Evolutionary conservation across 2,113 vertebrate genomes (phyloP), one percentile per base, ranked within the genome.

Genomic region (Ceyx cyanopectus): DNA sequence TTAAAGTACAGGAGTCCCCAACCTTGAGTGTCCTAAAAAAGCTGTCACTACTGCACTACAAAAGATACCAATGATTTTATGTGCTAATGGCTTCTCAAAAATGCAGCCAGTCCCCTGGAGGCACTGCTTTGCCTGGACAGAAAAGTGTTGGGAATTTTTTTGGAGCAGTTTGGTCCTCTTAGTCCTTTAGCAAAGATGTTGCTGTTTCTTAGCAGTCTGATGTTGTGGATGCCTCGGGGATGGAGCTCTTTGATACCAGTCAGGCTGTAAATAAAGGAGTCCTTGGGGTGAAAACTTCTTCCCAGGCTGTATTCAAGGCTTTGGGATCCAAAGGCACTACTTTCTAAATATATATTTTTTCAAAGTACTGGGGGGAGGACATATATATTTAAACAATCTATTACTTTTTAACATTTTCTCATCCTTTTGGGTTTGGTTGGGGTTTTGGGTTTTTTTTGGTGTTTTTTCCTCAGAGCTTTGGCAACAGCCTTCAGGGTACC

Each of bases 321-420:
- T 75, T 84, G 34, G 23, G 9, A n/a, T 46, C 23, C 65, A 29
- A 83, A 80, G 23, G 29, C 18, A 56, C 2, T 56, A 22, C 56
- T 3, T 27, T 34, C 27, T 51, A 43, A 29, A 82, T 10, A 62
- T 8, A 20, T 11, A 37, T 37, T 10, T 11, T 30, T 10, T 12
- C 15, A 14, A 37, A 3, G 13, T 26, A 20, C 7, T 14, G 21
- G 6, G 12, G 14, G 7, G 2, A 1, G 1, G 3, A 63, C 23
- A 50, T 48, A 37, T 56, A 15, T 32, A 12, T 85, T 87, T 79
- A 60, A 48, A 32, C 23, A 68, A 14, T 19, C 26, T 5, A 18
- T 1, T 8, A 23, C 13, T 74, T 43, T 43, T n/a, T 34, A 79
- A 57, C 5, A 1, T 26, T 66, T 77, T 8, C 4, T 22, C 10